A percentile compares a stretch with the other conserved stretches of the same genome.
These are phyloP conservation scores for Diplodus puntazzo DNA, from an alignment of 2,797 vertebrate genomes.

Conservation along the genomic window DNA sequence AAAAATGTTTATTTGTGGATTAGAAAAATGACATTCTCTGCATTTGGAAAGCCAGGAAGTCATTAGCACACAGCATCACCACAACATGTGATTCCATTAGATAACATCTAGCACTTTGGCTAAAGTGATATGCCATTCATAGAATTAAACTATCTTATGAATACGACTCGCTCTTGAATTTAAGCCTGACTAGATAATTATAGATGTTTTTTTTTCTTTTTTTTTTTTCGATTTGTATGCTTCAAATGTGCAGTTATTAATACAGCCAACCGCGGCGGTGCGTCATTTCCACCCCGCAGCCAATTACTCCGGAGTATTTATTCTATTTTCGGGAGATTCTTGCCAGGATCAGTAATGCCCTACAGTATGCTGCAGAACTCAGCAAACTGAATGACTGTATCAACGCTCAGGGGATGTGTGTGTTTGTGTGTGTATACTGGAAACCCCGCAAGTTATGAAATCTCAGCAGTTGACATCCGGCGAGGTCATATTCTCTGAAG, in stretches of 20 bases:
- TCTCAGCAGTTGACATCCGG: constrained; percentile 8
- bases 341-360: constrained; percentile 28
- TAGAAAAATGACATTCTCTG: constrained; percentile 10
- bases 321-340: constrained; percentile 35
- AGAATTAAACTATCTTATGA: constrained; percentile 28
- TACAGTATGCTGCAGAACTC: constrained; percentile 4
- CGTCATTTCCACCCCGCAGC: constrained; percentile 17
- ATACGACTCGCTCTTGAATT: constrained; percentile 40
- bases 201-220: not conserved
- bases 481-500: constrained; percentile 18
- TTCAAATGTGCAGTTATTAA: constrained; percentile 31
- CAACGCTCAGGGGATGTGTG: constrained; percentile 13
- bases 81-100: constrained; percentile 12
- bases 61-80: constrained; percentile 17
- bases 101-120: constrained; percentile 9
- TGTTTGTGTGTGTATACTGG: not conserved
- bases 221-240: constrained; percentile 15
- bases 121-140: constrained; percentile 27
- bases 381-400: constrained; percentile 22
- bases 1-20: constrained; percentile 29
- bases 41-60: constrained; percentile 9
- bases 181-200: constrained; percentile 45
- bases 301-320: constrained; percentile 31
- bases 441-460: constrained; percentile 29
- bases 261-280: constrained; percentile 25